Base-by-base conservation (phyloP, 2,113 vertebrate genomes). In the Gnathonemus echidnorhynchus region DNA sequence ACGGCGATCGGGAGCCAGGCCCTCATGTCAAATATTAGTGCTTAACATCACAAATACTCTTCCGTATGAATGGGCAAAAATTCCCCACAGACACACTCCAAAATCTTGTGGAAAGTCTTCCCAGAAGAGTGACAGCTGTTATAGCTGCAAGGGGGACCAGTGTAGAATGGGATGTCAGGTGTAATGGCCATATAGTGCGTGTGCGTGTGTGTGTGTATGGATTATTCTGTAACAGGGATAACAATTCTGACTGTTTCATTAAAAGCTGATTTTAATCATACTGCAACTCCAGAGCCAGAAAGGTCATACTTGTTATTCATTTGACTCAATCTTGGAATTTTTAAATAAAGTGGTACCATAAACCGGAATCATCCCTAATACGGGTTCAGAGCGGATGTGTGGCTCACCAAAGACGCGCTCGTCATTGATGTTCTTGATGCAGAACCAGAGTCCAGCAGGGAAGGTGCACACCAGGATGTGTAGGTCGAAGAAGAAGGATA, bases 391-490 rank as follows among this genome's bases (percentile, higher is more conserved):
- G 62, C 27, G 1, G 62, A 31, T 70, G n/a, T 11, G 3, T 31
- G 62, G 35, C 96, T 94, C 96, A 99, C 98, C 98, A 94, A 99
- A 99, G 89, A 99, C 98, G 92, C 98, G 96, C 93, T 99, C 98
- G 91, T 99, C 98, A 56, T 97, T 99, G 96, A 99, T 97, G 94
- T 99, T 99, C 97, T 98, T 99, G 96, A 99, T 98, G 95, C 98
- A 99, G 97, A 99, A 99, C 98, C 98, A 99, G 56, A 99, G 97
- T 92, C 98, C 98, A 89, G 98, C 98, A 92, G 98, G 98, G 95
- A 99, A 99, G 89, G 98, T 99, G 97, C 98, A 99, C 91, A 99
- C 98, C 95, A 99, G 96, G 96, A 99, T 99, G 96, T 99, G 98
- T 88, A 99, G 98, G 96, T 99, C 98, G 94, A 99, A 99, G 96